These are phyloP conservation scores for Spilogale gracilis DNA, from an alignment of 2,113 vertebrate species.

Conservation along the genomic window DNA sequence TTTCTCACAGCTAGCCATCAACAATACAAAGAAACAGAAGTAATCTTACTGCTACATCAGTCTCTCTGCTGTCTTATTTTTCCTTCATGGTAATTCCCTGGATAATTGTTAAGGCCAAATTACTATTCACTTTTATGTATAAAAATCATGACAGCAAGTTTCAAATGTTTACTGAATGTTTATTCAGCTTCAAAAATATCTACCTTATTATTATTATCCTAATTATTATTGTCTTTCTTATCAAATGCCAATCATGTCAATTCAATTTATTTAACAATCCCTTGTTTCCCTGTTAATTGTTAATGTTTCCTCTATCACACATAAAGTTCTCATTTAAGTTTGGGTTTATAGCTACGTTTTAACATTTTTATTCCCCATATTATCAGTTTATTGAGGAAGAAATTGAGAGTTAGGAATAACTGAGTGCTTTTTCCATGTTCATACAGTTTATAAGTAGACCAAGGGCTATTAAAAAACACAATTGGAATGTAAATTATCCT, in stretches of 20 bases:
- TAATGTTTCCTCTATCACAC: background rate
- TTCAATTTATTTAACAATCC: background rate
- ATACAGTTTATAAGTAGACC: background rate
- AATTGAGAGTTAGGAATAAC: background rate
- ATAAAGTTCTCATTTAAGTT: background rate
- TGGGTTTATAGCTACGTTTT: conserved; percentile 10
- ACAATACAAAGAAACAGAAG: background rate
- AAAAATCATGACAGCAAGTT: background rate
- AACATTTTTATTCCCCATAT: background rate
- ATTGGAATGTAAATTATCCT: background rate
- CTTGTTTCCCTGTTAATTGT: background rate
- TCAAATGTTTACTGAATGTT: conserved; percentile 21
- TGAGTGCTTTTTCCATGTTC: background rate
- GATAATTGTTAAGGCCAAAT: background rate
- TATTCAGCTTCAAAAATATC: background rate
- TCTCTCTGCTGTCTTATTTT: background rate
- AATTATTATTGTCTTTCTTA: background rate
- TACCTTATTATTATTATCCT: background rate
- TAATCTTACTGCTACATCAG: background rate
- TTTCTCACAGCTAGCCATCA: background rate
- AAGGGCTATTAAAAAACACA: background rate
- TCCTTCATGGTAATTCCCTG: background rate
- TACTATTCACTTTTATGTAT: background rate
- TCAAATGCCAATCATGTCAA: background rate
- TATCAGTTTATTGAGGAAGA: conserved; percentile 34